phyloP scores from a whole-genome alignment of 1,140 invertebrate species.

The Antheraea pernyi region DNA sequence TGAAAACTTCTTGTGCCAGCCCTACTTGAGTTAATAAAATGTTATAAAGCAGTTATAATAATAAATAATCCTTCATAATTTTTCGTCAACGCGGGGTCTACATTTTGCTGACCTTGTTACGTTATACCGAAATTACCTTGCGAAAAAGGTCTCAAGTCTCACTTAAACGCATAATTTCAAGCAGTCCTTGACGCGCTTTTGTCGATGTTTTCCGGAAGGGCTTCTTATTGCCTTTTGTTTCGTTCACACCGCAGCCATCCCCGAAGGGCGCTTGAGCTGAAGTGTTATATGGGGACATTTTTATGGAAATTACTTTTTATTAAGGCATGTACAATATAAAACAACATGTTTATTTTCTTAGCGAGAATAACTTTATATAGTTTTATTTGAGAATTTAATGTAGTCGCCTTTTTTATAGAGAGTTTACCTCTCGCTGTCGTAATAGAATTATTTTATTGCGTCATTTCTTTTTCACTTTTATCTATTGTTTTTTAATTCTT shows the following conservation, averaged over 20 bases:
- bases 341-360: neutral
- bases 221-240: slow-evolving; percentile 22
- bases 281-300: slow-evolving; percentile 19
- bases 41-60: too few relatives aligned
- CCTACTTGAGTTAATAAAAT: too few relatives aligned
- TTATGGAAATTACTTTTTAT: slow-evolving; percentile 24
- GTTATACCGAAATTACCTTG: neutral
- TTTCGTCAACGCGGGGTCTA: neutral
- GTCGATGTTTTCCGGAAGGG: neutral
- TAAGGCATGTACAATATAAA: neutral
- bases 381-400: neutral
- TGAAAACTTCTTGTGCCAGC: too few relatives aligned
- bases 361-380: neutral
- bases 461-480: too few relatives aligned
- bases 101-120: neutral
- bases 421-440: too few relatives aligned
- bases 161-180: slow-evolving; percentile 11
- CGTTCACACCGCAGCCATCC: slow-evolving; percentile 6
- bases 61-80: neutral
- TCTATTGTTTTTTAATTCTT: too few relatives aligned
- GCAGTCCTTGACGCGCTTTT: slow-evolving; percentile 5
- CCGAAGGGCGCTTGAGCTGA: slow-evolving; percentile 18
- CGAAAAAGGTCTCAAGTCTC: neutral
- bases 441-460: too few relatives aligned
- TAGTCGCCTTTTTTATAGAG: too few relatives aligned